Evolutionary conservation across 1,140 invertebrate species (phyloP).

Genomic region (Pseudachorutes palmiensis): DNA sequence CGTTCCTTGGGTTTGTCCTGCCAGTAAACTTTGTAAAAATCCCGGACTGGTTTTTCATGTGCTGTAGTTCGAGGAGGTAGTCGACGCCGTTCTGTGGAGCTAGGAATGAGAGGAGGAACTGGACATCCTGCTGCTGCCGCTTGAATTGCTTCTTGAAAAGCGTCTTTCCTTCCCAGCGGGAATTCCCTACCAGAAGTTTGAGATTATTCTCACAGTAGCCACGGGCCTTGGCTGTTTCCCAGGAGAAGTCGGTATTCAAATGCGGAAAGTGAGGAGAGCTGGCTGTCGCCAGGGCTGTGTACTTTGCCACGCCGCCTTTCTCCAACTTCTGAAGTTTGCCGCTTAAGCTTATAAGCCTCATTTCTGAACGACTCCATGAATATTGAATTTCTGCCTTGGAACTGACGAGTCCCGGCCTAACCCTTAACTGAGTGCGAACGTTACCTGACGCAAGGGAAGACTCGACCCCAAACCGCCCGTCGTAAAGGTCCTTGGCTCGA

Average conservation of each 20-base stretch:
- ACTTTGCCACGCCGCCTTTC: slow-evolving; percentile 38
- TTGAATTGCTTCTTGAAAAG: slow-evolving; percentile 31
- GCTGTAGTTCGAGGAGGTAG: slow-evolving; percentile 30
- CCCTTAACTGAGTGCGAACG: slow-evolving; percentile 35
- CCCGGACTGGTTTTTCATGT: slow-evolving; percentile 14
- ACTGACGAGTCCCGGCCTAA: slow-evolving; percentile 33
- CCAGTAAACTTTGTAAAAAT: slow-evolving; percentile 21
- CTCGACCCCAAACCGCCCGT: slow-evolving; percentile 22
- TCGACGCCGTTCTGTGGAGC: slow-evolving; percentile 35
- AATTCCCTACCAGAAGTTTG: slow-evolving; percentile 30
- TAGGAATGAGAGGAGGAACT: slow-evolving; percentile 21
- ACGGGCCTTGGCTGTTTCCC: slow-evolving; percentile 37
- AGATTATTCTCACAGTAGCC: slow-evolving; percentile 40
- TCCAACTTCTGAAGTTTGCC: slow-evolving; percentile 32
- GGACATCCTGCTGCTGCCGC: slow-evolving; percentile 28
- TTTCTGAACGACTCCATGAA: slow-evolving; percentile 33
- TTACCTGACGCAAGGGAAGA: slow-evolving; percentile 38
- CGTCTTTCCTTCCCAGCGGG: slow-evolving; percentile 34
- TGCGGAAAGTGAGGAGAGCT: slow-evolving; percentile 37
- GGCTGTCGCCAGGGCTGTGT: slow-evolving; percentile 19
- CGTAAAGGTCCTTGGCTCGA: slow-evolving; percentile 30
- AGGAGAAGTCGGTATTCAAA: slow-evolving; percentile 36
- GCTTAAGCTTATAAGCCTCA: slow-evolving; percentile 38
- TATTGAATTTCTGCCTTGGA: slow-evolving; percentile 39
- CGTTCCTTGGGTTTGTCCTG: slow-evolving; percentile 10